Evolutionary conservation across 2,797 vertebrate genomes (phyloP).

Genomic region (Apogon talboti): DNA sequence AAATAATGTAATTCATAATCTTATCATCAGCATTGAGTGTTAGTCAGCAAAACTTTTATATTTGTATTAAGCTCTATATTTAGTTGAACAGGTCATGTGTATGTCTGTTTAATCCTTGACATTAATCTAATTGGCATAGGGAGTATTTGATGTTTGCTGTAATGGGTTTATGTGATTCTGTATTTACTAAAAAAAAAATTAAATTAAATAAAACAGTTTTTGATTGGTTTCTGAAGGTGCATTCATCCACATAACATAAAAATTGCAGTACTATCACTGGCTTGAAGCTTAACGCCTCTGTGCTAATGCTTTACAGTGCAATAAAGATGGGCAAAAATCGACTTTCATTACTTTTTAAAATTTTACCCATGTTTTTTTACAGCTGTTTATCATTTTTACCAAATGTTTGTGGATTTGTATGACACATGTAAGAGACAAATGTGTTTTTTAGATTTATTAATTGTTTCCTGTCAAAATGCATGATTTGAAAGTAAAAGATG

Average conservation of each 20-base stretch:
- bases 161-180: not conserved
- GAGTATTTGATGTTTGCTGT: too few relatives aligned
- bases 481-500: too few relatives aligned
- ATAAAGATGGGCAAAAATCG: too few relatives aligned
- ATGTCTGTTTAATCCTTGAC: not conserved
- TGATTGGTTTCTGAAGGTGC: not conserved
- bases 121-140: constrained; percentile 1
- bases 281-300: not conserved
- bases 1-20: not conserved
- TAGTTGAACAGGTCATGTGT: not conserved
- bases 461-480: not conserved
- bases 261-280: not conserved
- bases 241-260: not conserved
- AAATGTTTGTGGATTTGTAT: too few relatives aligned
- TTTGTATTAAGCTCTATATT: constrained; percentile 1
- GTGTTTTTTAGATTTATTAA: too few relatives aligned
- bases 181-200: not conserved
- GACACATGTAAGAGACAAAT: too few relatives aligned
- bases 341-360: too few relatives aligned
- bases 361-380: too few relatives aligned
- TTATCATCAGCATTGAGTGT: not conserved
- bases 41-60: not conserved
- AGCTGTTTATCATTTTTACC: too few relatives aligned
- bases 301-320: too few relatives aligned
- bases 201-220: too few relatives aligned